A percentile compares a stretch with the other conserved stretches of the same genome.
Evolutionary conservation across 64 coral and sea anemone species (phyloP).

Genomic region (Orbicella faveolata): DNA sequence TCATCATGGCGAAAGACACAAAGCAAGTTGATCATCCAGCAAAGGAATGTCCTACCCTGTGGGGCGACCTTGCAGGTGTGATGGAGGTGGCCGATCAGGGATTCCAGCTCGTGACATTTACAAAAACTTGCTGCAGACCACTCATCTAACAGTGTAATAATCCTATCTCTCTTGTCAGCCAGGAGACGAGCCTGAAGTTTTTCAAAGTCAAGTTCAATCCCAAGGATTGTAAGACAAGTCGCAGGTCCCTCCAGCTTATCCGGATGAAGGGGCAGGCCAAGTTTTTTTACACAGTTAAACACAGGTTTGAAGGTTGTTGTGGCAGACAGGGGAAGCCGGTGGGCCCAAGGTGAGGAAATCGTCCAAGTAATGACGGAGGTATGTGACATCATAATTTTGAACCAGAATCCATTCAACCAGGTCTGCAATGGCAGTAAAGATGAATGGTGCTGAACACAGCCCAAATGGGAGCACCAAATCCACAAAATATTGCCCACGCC

Average conservation of each 20-base stretch:
- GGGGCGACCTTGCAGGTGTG: too few species aligned
- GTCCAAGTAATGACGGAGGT: too few species aligned
- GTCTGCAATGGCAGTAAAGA: too few species aligned
- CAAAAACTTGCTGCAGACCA: slow-evolving; percentile 37
- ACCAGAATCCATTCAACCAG: too few species aligned
- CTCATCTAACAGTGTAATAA: background rate
- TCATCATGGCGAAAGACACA: too few species aligned
- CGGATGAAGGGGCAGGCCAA: slow-evolving; percentile 13
- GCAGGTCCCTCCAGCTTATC: slow-evolving; percentile 57
- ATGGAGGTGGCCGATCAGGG: slow-evolving; percentile 41
- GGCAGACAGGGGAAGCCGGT: too few species aligned
- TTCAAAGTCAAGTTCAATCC: slow-evolving; percentile 58
- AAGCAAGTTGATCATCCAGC: too few species aligned
- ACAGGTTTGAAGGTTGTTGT: background rate
- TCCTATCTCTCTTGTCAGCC: slow-evolving; percentile 11
- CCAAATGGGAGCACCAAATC: background rate
- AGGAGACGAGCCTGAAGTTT: slow-evolving; percentile 18
- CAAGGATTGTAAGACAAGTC: slow-evolving; percentile 34
- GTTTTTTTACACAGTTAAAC: background rate
- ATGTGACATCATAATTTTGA: too few species aligned
- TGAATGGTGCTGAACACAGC: too few species aligned
- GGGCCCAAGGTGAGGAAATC: too few species aligned
- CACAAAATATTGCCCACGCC: slow-evolving; percentile 33
- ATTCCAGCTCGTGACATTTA: background rate
- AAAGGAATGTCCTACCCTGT: too few species aligned